Evolutionary conservation across 2,888 invertebrate species (phyloP), one percentile per base, ranked within the genome.

Genomic region (Drosophila sordidula): DNA sequence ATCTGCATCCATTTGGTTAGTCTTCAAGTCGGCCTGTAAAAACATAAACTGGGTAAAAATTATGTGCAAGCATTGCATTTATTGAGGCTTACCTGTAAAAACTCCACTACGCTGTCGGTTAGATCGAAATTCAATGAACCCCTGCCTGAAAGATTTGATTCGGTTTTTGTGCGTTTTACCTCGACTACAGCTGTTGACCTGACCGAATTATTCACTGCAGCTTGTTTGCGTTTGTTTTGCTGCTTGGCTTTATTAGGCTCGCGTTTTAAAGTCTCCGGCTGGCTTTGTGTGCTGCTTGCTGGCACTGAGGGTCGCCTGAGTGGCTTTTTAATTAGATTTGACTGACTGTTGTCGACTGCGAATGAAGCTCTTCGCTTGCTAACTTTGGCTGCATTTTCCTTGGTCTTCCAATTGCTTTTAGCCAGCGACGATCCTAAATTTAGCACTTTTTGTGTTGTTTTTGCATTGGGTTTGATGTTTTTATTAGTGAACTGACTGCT

Each of bases 11-110:
- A 34, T 1, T 47, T n/a, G n/a, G 22, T n/a, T 69, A 61, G 6
- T 34, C 26, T 54, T 70, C 6, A 76, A 56, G 25, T 80, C 80
- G 8, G 4, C 38, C 36, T 69, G 26, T 18, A 68, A 12, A 42
- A 58, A 61, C 22, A 29, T 16, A 9, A 22, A 26, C 9, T 38
- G 32, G 4, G 11, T 25, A 18, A 12, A 49, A 34, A 6, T 22
- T 9, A 0, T 18, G 9, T 26, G 26, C 22, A 34, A 9, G 4
- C 0, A 4, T 2, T 16, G 5, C 6, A 32, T 3, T 38, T 5
- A 1, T 14, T 44, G 16, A 3, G 11, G n/a, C 14, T 59, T 64
- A 81, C 81, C 59, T 75, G 72, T n/a, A 66, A 38, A 66, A 70
- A 66, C 4, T 67, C 67, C 6, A 74, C 55, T 1, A 45, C 58